Evolutionary conservation across 2,113 vertebrate genomes (phyloP).

Genomic region (Protomyctophum bolini): DNA sequence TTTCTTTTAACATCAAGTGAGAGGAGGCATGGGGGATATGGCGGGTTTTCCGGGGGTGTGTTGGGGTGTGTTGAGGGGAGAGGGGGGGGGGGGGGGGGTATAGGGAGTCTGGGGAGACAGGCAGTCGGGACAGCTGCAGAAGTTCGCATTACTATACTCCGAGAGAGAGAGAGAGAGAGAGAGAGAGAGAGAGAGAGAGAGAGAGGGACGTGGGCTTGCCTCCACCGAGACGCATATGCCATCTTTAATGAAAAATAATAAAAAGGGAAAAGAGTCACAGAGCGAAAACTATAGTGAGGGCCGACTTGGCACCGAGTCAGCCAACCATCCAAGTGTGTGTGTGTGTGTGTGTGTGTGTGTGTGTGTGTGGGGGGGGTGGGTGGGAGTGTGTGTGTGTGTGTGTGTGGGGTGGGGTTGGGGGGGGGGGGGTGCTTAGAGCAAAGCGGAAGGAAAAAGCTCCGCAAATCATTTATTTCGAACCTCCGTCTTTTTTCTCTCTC

Average conservation of each 20-base stretch:
- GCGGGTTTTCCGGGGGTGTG: too few relatives aligned
- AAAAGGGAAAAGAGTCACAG: conserved; percentile 22
- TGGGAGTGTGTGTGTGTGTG: too few relatives aligned
- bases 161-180: conserved; percentile 61
- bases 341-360: conserved; percentile 3
- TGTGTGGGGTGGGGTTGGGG: conserved; percentile 10
- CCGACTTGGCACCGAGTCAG: conserved; percentile 71
- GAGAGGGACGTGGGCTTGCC: conserved; percentile 71
- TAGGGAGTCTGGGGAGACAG: conserved; percentile 86
- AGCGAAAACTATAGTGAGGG: conserved; percentile 12
- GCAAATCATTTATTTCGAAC: too few relatives aligned
- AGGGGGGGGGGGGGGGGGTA: conserved; percentile 66
- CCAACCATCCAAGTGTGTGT: conserved; percentile 56
- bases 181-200: conserved; percentile 47
- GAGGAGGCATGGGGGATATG: conserved; percentile 79
- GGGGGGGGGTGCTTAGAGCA: conserved; percentile 16
- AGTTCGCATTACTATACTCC: conserved; percentile 81
- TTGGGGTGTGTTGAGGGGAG: conserved; percentile 60
- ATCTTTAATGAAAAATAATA: conserved; percentile 78
- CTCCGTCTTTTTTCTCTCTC: too few relatives aligned
- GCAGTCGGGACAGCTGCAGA: conserved; percentile 85
- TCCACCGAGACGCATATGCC: conserved; percentile 77
- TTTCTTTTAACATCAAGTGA: conserved; percentile 99
- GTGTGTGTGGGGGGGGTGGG: too few relatives aligned
- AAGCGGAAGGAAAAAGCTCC: too few relatives aligned